phyloP scores from a whole-genome alignment of 2,797 vertebrate species.

The Momotus momota region DNA sequence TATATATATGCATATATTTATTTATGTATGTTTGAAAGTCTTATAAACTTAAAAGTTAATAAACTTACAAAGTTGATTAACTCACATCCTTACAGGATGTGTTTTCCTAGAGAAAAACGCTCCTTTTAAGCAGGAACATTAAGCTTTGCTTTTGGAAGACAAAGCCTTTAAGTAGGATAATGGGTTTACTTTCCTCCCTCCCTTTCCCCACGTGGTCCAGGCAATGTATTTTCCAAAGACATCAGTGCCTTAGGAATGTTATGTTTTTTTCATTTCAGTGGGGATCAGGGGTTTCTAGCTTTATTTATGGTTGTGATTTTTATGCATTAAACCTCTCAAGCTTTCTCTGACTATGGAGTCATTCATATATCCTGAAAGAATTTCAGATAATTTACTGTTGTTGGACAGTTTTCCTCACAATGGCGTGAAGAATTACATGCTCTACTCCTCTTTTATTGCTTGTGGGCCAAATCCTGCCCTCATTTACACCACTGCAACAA shows the following conservation, averaged over 20 bases:
- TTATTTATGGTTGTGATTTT: conserved; percentile 77
- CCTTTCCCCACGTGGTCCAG: neutral
- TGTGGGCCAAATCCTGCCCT: conserved; percentile 14
- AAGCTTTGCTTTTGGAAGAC: neutral
- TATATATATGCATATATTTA: neutral
- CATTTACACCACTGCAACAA: conserved; percentile 31
- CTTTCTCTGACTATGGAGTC: conserved; percentile 53
- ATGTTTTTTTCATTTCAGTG: conserved; percentile 61
- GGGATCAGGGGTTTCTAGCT: conserved; percentile 47
- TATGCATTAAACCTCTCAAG: conserved; percentile 64
- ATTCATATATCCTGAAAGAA: conserved; percentile 59
- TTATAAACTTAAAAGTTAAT: neutral
- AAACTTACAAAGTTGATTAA: neutral
- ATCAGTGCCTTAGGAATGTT: conserved; percentile 54
- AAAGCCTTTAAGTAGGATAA: neutral
- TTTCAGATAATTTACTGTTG: conserved; percentile 73
- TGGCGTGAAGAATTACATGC: conserved; percentile 48
- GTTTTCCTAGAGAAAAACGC: neutral
- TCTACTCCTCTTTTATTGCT: conserved; percentile 57
- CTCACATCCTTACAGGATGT: neutral
- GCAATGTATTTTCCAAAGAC: conserved; percentile 68
- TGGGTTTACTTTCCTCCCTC: neutral
- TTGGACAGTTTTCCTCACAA: conserved; percentile 42
- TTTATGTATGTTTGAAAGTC: neutral
- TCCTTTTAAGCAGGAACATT: neutral